Base-by-base conservation (phyloP, 2,113 vertebrate genomes). In the Terrapene triunguis region DNA sequence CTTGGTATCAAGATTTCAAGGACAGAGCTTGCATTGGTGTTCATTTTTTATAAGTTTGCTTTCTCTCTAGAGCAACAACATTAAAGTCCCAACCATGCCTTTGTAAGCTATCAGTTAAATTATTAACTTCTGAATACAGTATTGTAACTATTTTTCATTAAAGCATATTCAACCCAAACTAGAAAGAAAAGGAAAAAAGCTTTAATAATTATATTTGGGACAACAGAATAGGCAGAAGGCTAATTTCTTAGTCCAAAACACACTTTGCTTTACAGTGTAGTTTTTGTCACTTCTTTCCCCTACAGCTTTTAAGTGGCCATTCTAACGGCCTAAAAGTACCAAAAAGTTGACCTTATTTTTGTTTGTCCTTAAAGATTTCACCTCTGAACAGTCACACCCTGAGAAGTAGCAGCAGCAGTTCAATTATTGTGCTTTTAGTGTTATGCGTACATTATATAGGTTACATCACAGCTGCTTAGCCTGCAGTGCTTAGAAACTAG, bases 401-500 rank as follows among this genome's bases (percentile, higher is more conserved):
- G 80, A 91, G 90, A 97, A 97, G 95, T 94, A 96, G 95, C 93
- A 82, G 97, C 95, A 95, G 97, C 96, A 97, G 94, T 96, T 98
- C 97, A 97, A 98, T 98, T 98, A 98, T 92, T 96, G 97, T 97
- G 97, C 97, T 98, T 98, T 98, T 98, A 98, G 97, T 97, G 97
- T 98, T 98, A 92, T 98, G 94, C 2, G 78, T 98, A 97, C 96
- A 98, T 97, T 98, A 98, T 96, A 98, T 97, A 98, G 98, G 98
- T 98, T 98, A 98, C 97, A 98, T 95, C 98, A 98, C 98, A 99
- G 98, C 98, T 99, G 98, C 98, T 98, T 98, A 97, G 98, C 98
- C 98, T 96, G 97, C 98, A 98, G 98, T 98, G 98, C 98, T 98
- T 95, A 98, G 97, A 98, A 98, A 98, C 98, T 93, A 98, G 98